Percentiles rank a stretch among this genome's conserved stretches.
Conservation (phyloP, 2,113 vertebrate species). For the Centropristis striata region DNA sequence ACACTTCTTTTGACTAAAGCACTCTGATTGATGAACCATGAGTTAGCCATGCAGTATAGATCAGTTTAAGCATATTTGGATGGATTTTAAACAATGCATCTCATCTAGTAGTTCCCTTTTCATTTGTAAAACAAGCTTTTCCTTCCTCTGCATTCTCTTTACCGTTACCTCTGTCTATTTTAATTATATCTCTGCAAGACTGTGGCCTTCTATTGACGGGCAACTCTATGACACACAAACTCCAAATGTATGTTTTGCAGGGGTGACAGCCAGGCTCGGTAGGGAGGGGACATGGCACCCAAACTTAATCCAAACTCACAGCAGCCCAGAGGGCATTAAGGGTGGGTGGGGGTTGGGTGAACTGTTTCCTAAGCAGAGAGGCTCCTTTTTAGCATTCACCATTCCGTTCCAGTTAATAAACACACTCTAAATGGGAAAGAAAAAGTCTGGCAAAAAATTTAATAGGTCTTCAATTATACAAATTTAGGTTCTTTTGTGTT, state of each 20-base stretch:
- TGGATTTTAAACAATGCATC: background rate
- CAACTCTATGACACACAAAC: constrained; percentile 22
- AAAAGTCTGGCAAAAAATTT: background rate
- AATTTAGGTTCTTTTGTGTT: background rate
- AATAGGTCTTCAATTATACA: background rate
- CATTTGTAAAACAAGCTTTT: constrained; percentile 26
- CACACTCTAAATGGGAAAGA: constrained; percentile 23
- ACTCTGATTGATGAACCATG: background rate
- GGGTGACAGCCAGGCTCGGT: constrained; percentile 32
- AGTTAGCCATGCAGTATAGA: background rate
- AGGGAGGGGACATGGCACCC: constrained; percentile 74
- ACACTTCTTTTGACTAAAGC: background rate
- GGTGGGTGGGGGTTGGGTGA: constrained; percentile 78
- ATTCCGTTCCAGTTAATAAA: constrained; percentile 55
- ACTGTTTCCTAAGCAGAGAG: constrained; percentile 67
- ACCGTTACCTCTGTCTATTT: background rate
- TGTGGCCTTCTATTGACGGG: constrained; percentile 37
- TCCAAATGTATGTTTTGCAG: constrained; percentile 34
- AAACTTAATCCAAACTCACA: constrained; percentile 85
- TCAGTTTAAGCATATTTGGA: constrained; percentile 1
- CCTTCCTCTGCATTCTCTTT: constrained; percentile 16
- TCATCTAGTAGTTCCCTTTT: background rate
- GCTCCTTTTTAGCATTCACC: constrained; percentile 67
- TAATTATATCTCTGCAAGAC: constrained; percentile 10
- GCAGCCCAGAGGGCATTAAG: constrained; percentile 79